phyloP scores from a whole-genome alignment of 2,797 vertebrate species.

The Apodemus agrarius region DNA sequence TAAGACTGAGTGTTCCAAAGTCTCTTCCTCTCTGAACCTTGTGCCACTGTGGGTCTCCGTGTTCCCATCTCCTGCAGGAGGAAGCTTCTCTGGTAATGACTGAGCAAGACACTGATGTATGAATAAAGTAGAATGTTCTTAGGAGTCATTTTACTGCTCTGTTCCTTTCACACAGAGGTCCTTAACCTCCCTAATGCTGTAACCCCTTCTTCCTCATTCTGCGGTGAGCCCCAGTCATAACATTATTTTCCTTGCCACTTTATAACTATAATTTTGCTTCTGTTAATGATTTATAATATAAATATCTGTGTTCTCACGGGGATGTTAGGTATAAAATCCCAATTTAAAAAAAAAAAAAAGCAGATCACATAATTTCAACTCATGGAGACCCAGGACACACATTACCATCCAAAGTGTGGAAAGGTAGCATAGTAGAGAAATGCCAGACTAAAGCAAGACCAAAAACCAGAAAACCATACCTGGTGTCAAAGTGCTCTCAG shows the following conservation, averaged over 20 bases:
- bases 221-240: not conserved
- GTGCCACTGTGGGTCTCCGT: not conserved
- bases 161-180: not conserved
- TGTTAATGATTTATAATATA: not conserved
- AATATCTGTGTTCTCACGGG: not conserved
- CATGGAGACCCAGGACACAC: not conserved
- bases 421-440: not conserved
- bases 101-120: not conserved
- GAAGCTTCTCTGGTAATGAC: not conserved
- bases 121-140: not conserved
- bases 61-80: not conserved
- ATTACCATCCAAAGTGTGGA: not conserved
- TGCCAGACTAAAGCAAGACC: not conserved
- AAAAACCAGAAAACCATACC: not conserved
- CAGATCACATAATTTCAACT: not conserved
- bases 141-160: not conserved
- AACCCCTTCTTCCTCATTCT: not conserved
- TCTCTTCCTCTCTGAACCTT: not conserved
- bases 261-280: not conserved
- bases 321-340: not conserved
- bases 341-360: not conserved
- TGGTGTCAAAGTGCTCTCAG: not conserved
- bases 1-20: not conserved
- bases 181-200: not conserved
- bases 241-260: not conserved